Evolutionary conservation across 2,113 vertebrate genomes (phyloP), one percentile per base, ranked within the genome.

Genomic region (Malurus alboscapulatus): DNA sequence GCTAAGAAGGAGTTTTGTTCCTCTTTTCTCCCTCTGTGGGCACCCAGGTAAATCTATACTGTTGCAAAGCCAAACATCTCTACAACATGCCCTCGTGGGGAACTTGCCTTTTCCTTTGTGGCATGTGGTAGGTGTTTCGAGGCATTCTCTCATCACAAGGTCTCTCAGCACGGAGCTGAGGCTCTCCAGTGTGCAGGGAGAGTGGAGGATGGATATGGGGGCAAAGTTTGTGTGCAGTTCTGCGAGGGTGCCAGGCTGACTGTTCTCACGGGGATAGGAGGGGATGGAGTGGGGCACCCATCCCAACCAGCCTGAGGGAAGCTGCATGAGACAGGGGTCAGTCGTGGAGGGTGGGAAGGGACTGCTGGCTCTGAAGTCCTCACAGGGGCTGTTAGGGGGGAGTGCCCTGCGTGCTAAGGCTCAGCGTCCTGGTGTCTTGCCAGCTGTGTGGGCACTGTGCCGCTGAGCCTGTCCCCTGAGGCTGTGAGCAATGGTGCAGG

Each of bases 261-360:
- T 68, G 29, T 79, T 67, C 45, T 87, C 27, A 15, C 2, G 0
- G 44, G 26, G 34, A 5, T 17, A 21, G 53, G 54, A 72, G 63
- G 14, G 45, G 12, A 5, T 0, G 0, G 25, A 4, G 3, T 19
- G 21, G 34, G 17, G 21, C 58, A 18, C 62, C 24, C 14, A 12
- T 45, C 22, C 66, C 0, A 0, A 67, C 19, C 80, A 75, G 26
- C 8, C 13, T 54, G 36, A 61, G 40, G 26, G 74, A 83, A 65
- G 54, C 17, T 0, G 1, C 45, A 17, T 0, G 6, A 51, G 87
- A 36, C 45, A 68, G 44, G 72, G 48, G 29, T 66, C 21, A 61
- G 26, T 44, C 0, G 3, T 26, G 62, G 59, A 65, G 68, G 36
- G 14, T 4, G 3, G 78, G 42, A 69, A 68, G 36, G 72, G 54